Conservation (phyloP, 2,888 invertebrate species). For the Synergus umbraculus region DNA sequence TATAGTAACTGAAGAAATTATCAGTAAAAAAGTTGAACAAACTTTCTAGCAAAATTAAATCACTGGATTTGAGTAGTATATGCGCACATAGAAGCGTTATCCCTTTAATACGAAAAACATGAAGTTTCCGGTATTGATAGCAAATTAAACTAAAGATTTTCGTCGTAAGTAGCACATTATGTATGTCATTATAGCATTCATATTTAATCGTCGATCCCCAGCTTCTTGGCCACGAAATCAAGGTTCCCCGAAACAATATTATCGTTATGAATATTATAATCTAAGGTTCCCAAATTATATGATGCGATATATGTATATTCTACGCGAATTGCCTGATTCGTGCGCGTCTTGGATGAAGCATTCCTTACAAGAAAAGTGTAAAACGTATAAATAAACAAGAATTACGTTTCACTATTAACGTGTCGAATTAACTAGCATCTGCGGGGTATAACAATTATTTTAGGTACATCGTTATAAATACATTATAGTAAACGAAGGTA, state of each 20-base stretch:
- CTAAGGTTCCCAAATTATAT: constrained; percentile 34
- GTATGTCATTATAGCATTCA: constrained; percentile 13
- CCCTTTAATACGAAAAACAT: not conserved
- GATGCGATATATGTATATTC: constrained; percentile 30
- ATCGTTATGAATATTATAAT: constrained; percentile 27
- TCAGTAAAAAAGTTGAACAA: constrained; percentile 5
- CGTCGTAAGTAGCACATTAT: constrained; percentile 23
- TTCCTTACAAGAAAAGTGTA: constrained; percentile 49
- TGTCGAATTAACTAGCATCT: constrained; percentile 58
- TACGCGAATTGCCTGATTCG: constrained; percentile 39
- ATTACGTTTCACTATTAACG: constrained; percentile 60
- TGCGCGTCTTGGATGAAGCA: constrained; percentile 24
- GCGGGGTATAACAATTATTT: constrained; percentile 34
- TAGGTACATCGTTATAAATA: constrained; percentile 40
- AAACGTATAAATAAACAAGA: constrained; percentile 59
- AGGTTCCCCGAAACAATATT: constrained; percentile 20
- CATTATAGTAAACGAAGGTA: constrained; percentile 29
- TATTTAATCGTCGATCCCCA: constrained; percentile 31
- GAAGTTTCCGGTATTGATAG: not conserved
- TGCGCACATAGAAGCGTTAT: not conserved
- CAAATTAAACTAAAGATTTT: constrained; percentile 13
- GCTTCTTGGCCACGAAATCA: constrained; percentile 39
- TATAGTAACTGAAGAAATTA: not conserved
- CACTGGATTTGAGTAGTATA: not conserved
- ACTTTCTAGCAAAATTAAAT: constrained; percentile 13